phyloP scores from a whole-genome alignment of 2,888 invertebrate species.

The Unio delphinus region DNA sequence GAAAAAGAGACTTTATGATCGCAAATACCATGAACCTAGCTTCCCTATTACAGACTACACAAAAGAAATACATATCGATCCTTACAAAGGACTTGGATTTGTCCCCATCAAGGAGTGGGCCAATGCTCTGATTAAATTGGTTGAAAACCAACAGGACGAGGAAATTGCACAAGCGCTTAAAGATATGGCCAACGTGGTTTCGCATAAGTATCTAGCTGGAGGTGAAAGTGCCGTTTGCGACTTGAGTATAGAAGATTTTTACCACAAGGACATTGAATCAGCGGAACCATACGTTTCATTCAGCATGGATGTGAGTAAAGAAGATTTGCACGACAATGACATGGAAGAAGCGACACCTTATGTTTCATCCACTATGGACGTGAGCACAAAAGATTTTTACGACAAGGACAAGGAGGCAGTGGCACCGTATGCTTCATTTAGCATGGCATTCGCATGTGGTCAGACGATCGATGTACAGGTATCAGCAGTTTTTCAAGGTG shows the following conservation, averaged over 20 bases:
- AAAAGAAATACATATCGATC: constrained; percentile 2
- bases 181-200: background rate
- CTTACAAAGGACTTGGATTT: background rate
- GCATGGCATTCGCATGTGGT: constrained; percentile 11
- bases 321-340: background rate
- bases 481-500: constrained; percentile 19
- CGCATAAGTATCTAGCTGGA: too few relatives aligned
- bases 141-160: background rate
- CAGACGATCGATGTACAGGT: constrained; percentile 27
- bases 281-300: background rate
- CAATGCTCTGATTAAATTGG: background rate
- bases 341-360: background rate
- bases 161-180: background rate
- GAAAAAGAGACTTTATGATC: constrained; percentile 8
- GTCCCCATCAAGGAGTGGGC: background rate
- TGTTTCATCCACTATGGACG: background rate
- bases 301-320: constrained; percentile 2
- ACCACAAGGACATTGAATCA: background rate
- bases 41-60: constrained; percentile 1
- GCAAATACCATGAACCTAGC: constrained; percentile 8
- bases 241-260: constrained; percentile 1
- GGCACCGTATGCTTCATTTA: constrained; percentile 2
- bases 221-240: background rate
- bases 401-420: background rate
- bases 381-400: constrained; percentile 1